These are phyloP conservation scores for Cossypha caffra DNA, from an alignment of 2,797 vertebrate genomes.

Conservation along the genomic window DNA sequence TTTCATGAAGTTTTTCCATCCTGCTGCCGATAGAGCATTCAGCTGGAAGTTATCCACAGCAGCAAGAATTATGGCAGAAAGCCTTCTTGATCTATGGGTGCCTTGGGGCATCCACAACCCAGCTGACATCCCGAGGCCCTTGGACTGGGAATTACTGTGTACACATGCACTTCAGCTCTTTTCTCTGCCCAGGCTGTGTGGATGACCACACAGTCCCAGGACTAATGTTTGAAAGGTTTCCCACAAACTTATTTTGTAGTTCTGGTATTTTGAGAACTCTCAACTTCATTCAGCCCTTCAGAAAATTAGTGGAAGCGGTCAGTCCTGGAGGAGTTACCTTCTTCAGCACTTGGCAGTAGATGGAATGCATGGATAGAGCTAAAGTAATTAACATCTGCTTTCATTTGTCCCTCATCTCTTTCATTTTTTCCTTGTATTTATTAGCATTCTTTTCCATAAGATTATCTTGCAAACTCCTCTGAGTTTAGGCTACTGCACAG, in stretches of 20 bases:
- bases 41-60: background rate
- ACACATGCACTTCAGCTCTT: background rate
- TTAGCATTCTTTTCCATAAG: background rate
- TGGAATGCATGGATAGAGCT: background rate
- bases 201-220: background rate
- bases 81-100: background rate
- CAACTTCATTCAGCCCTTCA: background rate
- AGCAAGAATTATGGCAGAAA: background rate
- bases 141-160: background rate
- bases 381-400: background rate
- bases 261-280: background rate
- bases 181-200: background rate
- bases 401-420: background rate
- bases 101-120: background rate
- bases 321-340: background rate
- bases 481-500: background rate
- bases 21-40: accelerated
- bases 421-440: background rate
- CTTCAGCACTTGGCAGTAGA: background rate
- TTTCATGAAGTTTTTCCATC: background rate
- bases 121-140: background rate
- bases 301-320: background rate
- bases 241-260: background rate
- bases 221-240: background rate
- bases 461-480: background rate